Evolutionary conservation across 2,797 vertebrate species (phyloP), one percentile per base, ranked within the genome.

Genomic region (Myoxocephalus aenaeus): DNA sequence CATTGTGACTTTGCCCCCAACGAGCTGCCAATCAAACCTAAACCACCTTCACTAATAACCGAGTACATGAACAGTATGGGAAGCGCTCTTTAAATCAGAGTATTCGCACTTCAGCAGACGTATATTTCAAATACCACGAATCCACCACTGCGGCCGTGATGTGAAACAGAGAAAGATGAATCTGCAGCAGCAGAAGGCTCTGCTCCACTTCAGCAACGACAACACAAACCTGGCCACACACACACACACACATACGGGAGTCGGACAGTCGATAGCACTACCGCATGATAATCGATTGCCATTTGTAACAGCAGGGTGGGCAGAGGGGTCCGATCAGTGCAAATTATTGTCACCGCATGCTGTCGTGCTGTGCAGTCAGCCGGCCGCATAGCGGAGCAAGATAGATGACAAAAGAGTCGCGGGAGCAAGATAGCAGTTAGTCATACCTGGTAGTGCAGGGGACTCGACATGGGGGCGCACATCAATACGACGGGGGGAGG

Each of bases 261-360:
- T 68, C 75, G 93, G 94, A 94, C 95, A 97, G 96, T 98, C 97
- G 94, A 97, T 98, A 97, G 94, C 92, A 77, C 95, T 94, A 94
- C 96, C 92, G 96, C 96, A 95, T 96, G 95, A 95, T 96, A 97
- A 98, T 98, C 96, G 96, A 98, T 98, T 95, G 96, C 96, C 96
- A 96, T 97, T 97, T 97, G 96, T 95, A 96, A 95, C 95, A 96
- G 96, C 92, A 86, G 95, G 96, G 93, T 94, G 89, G 95, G 95
- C 95, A 96, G 96, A 96, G 93, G 92, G 95, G 95, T 95, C 94
- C 96, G 96, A 97, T 97, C 96, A 95, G 96, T 94, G 96, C 95
- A 96, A 96, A 97, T 98, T 96, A 98, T 96, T 96, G 96, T 97
- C 96, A 96, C 95, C 44, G 90, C 93, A 85, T 79, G 95, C 93